A percentile compares a stretch with the other conserved stretches of the same genome.
phyloP scores from a whole-genome alignment of 1,140 invertebrate species.

The Scaptomyza pallida region DNA sequence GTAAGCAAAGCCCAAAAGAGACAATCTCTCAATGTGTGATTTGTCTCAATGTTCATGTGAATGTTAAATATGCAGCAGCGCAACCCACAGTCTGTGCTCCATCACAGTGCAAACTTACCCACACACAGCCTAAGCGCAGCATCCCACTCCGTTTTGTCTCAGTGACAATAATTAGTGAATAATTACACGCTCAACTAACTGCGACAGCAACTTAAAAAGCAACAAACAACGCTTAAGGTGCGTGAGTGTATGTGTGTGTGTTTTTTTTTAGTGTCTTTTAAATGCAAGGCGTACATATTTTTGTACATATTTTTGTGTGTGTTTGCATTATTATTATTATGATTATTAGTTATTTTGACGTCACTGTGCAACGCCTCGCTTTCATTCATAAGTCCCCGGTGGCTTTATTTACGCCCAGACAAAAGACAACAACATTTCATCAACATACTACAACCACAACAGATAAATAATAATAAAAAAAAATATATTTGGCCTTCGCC shows the following conservation, averaged over 20 bases:
- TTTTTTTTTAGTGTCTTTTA: not conserved
- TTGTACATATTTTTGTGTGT: not conserved
- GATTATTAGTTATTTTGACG: slow-evolving; percentile 15
- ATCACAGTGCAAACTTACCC: slow-evolving; percentile 18
- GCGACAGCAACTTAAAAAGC: not conserved
- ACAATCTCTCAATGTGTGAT: slow-evolving; percentile 17
- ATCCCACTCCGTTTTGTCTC: slow-evolving; percentile 18
- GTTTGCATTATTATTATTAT: not conserved
- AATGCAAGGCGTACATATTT: not conserved
- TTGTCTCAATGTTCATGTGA: slow-evolving; percentile 11
- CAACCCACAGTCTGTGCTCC: slow-evolving; percentile 23
- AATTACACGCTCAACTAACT: slow-evolving; percentile 28
- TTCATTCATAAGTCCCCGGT: slow-evolving; percentile 56
- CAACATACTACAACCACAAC: not conserved
- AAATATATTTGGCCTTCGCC: slow-evolving; percentile 41
- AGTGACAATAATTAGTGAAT: slow-evolving; percentile 27
- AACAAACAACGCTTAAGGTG: not conserved
- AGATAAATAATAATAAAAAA: too few relatives aligned
- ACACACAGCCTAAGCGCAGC: slow-evolving; percentile 29
- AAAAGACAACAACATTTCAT: not conserved
- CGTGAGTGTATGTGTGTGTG: slow-evolving; percentile 11
- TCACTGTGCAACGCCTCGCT: slow-evolving; percentile 28
- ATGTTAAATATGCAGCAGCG: slow-evolving; percentile 29
- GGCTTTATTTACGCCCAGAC: slow-evolving; percentile 20
- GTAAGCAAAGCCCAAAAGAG: slow-evolving; percentile 35